Conservation (phyloP, 2,797 vertebrate species). For the Synaphobranchus kaupii region DNA sequence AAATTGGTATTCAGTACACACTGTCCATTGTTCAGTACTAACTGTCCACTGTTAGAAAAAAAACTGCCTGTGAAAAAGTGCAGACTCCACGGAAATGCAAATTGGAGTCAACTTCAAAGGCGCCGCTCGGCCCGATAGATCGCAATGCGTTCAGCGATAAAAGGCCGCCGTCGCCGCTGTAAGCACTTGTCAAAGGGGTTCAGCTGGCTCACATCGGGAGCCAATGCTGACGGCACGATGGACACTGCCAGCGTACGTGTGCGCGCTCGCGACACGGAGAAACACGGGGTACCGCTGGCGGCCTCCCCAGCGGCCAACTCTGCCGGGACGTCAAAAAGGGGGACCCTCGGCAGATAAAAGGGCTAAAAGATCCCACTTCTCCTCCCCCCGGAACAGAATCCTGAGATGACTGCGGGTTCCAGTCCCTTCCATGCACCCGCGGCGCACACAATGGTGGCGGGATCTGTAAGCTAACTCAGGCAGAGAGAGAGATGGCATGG, state of each 20-base stretch:
- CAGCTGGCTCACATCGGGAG: slow-evolving; percentile 39
- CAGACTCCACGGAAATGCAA: slow-evolving; percentile 49
- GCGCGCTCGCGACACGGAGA: slow-evolving; percentile 7
- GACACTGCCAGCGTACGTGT: slow-evolving; percentile 53
- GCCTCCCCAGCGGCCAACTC: slow-evolving; percentile 8
- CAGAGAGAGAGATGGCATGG: slow-evolving; percentile 63
- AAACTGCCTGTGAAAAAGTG: slow-evolving; percentile 41
- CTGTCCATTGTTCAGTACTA: too few species aligned
- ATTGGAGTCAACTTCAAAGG: slow-evolving; percentile 64
- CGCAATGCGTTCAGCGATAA: slow-evolving; percentile 35
- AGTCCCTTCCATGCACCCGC: slow-evolving; percentile 60
- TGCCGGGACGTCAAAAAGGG: slow-evolving; percentile 23
- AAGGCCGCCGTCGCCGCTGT: slow-evolving; percentile 48
- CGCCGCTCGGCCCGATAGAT: slow-evolving; percentile 51
- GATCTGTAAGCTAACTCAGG: slow-evolving; percentile 67
- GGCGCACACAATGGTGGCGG: slow-evolving; percentile 63
- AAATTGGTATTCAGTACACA: slow-evolving; percentile 32
- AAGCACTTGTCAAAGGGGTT: slow-evolving; percentile 56
- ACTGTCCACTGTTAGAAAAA: neutral
- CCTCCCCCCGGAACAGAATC: slow-evolving; percentile 43
- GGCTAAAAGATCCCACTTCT: slow-evolving; percentile 2
- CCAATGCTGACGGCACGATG: slow-evolving; percentile 50
- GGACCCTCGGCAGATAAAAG: slow-evolving; percentile 15
- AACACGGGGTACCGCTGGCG: neutral
- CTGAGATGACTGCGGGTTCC: slow-evolving; percentile 45